phyloP scores from a whole-genome alignment of 53 echinoderm and acorn worm genomes.

The Holothuria scabra region DNA sequence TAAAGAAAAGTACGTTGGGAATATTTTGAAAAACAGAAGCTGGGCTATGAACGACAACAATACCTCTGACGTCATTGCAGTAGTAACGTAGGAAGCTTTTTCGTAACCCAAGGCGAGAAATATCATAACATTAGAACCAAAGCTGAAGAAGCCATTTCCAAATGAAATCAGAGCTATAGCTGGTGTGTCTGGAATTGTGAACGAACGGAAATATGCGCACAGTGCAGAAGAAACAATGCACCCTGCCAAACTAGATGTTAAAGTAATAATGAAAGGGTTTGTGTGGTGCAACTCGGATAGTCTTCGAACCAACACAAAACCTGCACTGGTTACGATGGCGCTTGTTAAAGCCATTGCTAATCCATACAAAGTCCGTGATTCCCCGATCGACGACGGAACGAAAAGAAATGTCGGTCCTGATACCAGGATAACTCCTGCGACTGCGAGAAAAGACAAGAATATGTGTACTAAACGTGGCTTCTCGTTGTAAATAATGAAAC shows the following conservation, averaged over 20 bases:
- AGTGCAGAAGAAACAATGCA: not conserved
- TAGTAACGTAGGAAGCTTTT: conserved; percentile 22
- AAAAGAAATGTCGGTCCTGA: conserved; percentile 17
- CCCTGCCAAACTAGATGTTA: not conserved
- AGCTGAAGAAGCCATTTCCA: conserved; percentile 7
- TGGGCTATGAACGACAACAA: conserved; percentile 1
- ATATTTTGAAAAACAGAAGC: not conserved
- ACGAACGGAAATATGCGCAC: not conserved
- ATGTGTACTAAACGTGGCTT: not conserved
- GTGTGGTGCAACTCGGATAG: not conserved
- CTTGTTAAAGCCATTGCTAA: not conserved
- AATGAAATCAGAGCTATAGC: not conserved
- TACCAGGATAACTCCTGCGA: conserved; percentile 2
- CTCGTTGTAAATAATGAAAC: not conserved
- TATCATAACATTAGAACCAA: not conserved
- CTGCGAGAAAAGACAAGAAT: not conserved
- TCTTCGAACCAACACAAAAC: conserved; percentile 1
- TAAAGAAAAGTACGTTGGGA: not conserved
- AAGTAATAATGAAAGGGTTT: not conserved
- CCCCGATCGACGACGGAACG: not conserved
- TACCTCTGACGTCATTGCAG: conserved; percentile 38
- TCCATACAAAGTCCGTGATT: not conserved
- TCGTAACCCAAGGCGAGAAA: not conserved
- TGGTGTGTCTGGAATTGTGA: not conserved
- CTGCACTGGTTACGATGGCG: not conserved